These are phyloP conservation scores for Pelosia muscerda DNA, from an alignment of 2,888 invertebrate species.

Conservation along the genomic window DNA sequence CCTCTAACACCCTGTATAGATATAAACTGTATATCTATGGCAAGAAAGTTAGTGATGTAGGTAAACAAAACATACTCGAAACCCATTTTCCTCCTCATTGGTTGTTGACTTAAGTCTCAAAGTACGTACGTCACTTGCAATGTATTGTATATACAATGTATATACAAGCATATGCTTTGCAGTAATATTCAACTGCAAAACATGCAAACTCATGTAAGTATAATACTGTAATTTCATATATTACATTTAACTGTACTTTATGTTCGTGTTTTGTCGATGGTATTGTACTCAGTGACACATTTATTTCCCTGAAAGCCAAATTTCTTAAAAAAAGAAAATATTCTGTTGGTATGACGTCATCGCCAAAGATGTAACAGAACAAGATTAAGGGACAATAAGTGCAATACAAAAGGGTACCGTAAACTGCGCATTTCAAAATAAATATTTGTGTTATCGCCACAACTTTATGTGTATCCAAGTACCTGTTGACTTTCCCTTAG, in stretches of 20 bases:
- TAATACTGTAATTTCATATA: slow-evolving; percentile 4
- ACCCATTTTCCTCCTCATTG: not conserved
- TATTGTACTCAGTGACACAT: not conserved
- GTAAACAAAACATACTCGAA: not conserved
- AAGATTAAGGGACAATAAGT: slow-evolving; percentile 51
- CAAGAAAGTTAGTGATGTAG: not conserved
- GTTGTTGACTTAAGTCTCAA: not conserved
- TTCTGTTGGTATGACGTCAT: slow-evolving; percentile 45
- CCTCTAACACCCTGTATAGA: no score
- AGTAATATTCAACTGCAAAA: not conserved
- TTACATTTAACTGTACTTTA: not conserved
- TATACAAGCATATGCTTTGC: not conserved
- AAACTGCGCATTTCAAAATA: slow-evolving; percentile 68
- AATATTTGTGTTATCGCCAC: slow-evolving; percentile 69
- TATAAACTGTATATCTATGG: not conserved
- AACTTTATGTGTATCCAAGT: slow-evolving; percentile 64
- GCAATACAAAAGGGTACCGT: slow-evolving; percentile 65
- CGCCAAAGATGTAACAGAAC: slow-evolving; percentile 45
- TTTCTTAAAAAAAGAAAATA: not conserved
- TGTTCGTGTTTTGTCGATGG: not conserved
- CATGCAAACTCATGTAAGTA: not conserved
- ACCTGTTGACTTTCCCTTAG: slow-evolving; percentile 78
- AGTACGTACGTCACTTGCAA: not conserved
- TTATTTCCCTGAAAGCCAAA: slow-evolving; percentile 6
- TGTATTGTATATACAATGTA: not conserved